Percentiles rank a stretch among this genome's conserved stretches.
These are phyloP conservation scores for Lasaia peninsularis DNA, from an alignment of 1,140 invertebrate species.

Conservation along the genomic window DNA sequence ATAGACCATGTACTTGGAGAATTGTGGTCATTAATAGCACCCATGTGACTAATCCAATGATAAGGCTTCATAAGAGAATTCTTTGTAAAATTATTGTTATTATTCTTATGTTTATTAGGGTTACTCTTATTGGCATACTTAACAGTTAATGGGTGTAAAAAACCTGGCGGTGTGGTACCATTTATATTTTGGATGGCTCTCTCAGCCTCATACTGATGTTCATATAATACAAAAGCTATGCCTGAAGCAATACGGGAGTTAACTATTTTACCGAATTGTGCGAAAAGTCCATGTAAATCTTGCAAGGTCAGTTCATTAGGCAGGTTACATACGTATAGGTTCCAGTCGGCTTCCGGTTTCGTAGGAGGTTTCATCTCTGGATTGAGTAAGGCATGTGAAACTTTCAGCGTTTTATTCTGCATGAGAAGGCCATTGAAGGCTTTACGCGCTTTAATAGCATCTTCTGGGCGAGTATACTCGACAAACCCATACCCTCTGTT, in stretches of 20 bases:
- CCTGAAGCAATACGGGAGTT: slow-evolving; percentile 75
- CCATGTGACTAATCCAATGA: slow-evolving; percentile 76
- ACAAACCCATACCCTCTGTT: slow-evolving; percentile 78
- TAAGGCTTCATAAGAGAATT: slow-evolving; percentile 63
- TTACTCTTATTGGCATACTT: slow-evolving; percentile 78
- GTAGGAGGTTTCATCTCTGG: slow-evolving; percentile 71
- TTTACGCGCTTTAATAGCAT: slow-evolving; percentile 73
- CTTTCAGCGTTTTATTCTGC: slow-evolving; percentile 77
- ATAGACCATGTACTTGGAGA: slow-evolving; percentile 94
- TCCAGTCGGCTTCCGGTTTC: slow-evolving; percentile 77
- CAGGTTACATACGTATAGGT: slow-evolving; percentile 77
- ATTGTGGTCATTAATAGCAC: slow-evolving; percentile 76
- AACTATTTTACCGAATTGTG: slow-evolving; percentile 76
- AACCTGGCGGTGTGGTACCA: slow-evolving; percentile 69
- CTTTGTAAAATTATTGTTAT: slow-evolving; percentile 70
- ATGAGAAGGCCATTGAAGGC: slow-evolving; percentile 75
- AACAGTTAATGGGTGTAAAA: slow-evolving; percentile 75
- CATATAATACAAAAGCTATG: slow-evolving; percentile 75
- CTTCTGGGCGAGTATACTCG: slow-evolving; percentile 72
- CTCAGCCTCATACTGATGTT: slow-evolving; percentile 74
- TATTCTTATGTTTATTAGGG: slow-evolving; percentile 71
- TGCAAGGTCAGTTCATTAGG: slow-evolving; percentile 76
- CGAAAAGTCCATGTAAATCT: slow-evolving; percentile 74
- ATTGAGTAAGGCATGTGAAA: slow-evolving; percentile 74
- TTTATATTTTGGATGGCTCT: slow-evolving; percentile 73